Percentiles rank a stretch among this genome's conserved stretches.
phyloP scores from a whole-genome alignment of 2,113 vertebrate species.

The Amphiprion percula region DNA sequence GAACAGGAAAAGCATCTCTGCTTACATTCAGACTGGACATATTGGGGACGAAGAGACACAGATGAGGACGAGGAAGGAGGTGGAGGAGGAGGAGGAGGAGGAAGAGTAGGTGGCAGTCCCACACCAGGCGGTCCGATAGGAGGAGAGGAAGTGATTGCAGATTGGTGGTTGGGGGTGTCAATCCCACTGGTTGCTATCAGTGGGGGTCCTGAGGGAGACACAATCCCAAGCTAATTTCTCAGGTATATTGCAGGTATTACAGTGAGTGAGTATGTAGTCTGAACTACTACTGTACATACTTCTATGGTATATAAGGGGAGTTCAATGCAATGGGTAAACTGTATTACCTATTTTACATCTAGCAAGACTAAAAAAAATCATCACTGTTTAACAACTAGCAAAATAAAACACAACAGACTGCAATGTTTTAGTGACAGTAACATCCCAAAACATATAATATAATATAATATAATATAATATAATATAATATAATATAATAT shows the following conservation, averaged over 20 bases:
- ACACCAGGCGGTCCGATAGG: slow-evolving; percentile 91
- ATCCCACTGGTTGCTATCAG: slow-evolving; percentile 90
- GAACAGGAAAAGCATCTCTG: slow-evolving; percentile 62
- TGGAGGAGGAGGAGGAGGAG: slow-evolving; percentile 70
- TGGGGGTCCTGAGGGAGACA: slow-evolving; percentile 90
- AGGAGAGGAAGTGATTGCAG: slow-evolving; percentile 90
- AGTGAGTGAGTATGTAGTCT: not conserved
- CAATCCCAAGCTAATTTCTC: slow-evolving; percentile 72
- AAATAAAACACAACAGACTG: not conserved
- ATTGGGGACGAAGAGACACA: slow-evolving; percentile 91
- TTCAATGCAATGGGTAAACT: too few species aligned
- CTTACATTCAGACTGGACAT: slow-evolving; percentile 98
- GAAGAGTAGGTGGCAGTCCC: slow-evolving; percentile 89
- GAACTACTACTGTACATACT: not conserved
- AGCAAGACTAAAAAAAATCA: too few species aligned
- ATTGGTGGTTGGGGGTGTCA: slow-evolving; percentile 89
- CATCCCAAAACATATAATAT: too few species aligned
- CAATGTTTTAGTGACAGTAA: too few species aligned
- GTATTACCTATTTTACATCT: too few species aligned
- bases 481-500: too few species aligned
- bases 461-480: too few species aligned
- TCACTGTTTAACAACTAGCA: not conserved
- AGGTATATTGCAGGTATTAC: slow-evolving; percentile 23
- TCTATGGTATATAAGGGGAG: not conserved
- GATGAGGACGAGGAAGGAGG: slow-evolving; percentile 77